These are phyloP conservation scores for Podiceps cristatus DNA, from an alignment of 2,113 vertebrate species.

Conservation along the genomic window DNA sequence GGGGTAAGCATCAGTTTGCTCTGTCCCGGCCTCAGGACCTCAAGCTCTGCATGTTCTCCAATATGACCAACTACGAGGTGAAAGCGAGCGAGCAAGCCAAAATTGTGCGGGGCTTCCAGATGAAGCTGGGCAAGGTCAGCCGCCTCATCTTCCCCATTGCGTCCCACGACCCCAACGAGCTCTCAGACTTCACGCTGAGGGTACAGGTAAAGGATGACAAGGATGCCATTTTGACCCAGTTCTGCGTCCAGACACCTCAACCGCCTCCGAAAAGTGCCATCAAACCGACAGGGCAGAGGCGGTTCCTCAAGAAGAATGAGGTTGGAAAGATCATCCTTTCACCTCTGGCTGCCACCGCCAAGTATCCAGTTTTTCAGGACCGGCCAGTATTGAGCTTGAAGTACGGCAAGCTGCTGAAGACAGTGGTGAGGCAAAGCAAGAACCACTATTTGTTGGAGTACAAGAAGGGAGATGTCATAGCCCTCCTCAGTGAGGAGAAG, in stretches of 20 bases:
- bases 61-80: slow-evolving; percentile 93
- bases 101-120: slow-evolving; percentile 90
- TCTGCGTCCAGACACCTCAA: slow-evolving; percentile 92
- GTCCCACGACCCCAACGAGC: slow-evolving; percentile 81
- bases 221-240: slow-evolving; percentile 89
- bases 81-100: slow-evolving; percentile 84
- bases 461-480: slow-evolving; percentile 91
- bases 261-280: slow-evolving; percentile 88
- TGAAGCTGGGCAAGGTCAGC: slow-evolving; percentile 93
- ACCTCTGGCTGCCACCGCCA: slow-evolving; percentile 84
- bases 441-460: slow-evolving; percentile 95
- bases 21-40: slow-evolving; percentile 90
- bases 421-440: slow-evolving; percentile 91
- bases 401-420: slow-evolving; percentile 93
- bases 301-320: slow-evolving; percentile 97
- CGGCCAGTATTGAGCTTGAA: slow-evolving; percentile 86
- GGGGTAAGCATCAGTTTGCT: slow-evolving; percentile 95
- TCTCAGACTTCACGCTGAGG: slow-evolving; percentile 91
- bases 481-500: slow-evolving; percentile 93
- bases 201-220: slow-evolving; percentile 91
- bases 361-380: slow-evolving; percentile 93
- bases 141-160: slow-evolving; percentile 88
- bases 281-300: slow-evolving; percentile 82
- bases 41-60: slow-evolving; percentile 90
- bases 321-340: slow-evolving; percentile 92